A percentile compares a stretch with the other conserved stretches of the same genome.
Evolutionary conservation across 2,797 vertebrate species (phyloP).

Genomic region (Psittacula echo): DNA sequence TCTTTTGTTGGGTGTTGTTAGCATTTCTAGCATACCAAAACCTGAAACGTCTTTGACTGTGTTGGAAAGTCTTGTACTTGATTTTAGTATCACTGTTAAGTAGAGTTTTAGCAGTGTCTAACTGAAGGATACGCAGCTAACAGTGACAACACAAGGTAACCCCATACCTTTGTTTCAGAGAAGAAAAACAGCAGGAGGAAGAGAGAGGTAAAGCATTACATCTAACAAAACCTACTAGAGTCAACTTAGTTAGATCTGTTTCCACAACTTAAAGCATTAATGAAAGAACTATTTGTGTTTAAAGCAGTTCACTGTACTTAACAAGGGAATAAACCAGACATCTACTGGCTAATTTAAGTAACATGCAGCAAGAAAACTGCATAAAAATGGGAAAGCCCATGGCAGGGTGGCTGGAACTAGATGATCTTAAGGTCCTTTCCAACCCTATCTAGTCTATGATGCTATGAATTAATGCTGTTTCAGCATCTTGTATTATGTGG

Average conservation of each 20-base stretch:
- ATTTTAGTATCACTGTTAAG: neutral
- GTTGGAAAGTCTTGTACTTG: neutral
- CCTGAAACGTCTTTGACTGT: neutral
- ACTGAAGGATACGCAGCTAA: neutral
- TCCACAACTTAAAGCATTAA: neutral
- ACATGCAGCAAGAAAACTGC: neutral
- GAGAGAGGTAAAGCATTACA: neutral
- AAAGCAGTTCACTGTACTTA: neutral
- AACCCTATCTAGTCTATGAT: neutral
- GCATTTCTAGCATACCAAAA: slow-evolving; percentile 6
- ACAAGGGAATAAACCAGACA: neutral
- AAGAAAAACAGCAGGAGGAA: neutral
- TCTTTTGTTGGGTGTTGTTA: neutral
- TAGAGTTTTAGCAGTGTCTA: neutral
- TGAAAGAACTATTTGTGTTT: neutral
- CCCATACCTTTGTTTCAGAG: neutral
- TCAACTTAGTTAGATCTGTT: neutral
- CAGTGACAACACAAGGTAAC: neutral
- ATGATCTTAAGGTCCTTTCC: neutral
- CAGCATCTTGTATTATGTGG: neutral
- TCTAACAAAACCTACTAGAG: neutral
- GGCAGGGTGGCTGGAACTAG: neutral
- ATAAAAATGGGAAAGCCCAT: neutral
- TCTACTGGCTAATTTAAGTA: neutral
- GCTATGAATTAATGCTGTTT: neutral